These are phyloP conservation scores for Saccostrea echinata DNA, from an alignment of 1,140 invertebrate genomes.

Conservation along the genomic window DNA sequence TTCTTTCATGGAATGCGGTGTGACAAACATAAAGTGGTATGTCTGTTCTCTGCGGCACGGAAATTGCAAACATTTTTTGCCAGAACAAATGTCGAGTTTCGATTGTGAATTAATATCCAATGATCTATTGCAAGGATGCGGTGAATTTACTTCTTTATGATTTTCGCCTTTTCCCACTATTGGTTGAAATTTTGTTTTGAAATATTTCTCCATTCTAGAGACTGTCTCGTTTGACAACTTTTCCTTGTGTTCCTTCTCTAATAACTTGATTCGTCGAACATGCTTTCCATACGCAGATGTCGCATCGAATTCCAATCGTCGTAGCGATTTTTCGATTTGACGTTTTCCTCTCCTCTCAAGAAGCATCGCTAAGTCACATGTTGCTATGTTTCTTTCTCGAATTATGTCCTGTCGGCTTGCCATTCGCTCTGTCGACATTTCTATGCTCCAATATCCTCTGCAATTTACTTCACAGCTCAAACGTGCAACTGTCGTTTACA, in stretches of 20 bases:
- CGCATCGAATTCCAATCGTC: not conserved
- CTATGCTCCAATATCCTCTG: not conserved
- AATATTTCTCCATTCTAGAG: not conserved
- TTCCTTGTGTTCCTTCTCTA: not conserved
- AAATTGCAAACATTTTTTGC: conserved; percentile 12
- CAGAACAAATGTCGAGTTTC: not conserved
- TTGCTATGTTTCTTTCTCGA: not conserved
- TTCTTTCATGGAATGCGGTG: conserved; percentile 28
- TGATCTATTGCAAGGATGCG: not conserved
- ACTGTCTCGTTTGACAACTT: not conserved
- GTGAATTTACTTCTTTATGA: not conserved
- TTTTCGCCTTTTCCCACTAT: not conserved
- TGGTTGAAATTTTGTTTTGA: not conserved
- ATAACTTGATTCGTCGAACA: not conserved
- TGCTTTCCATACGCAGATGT: not conserved
- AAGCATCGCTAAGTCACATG: not conserved
- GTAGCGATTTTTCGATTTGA: not conserved
- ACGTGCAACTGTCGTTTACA: not conserved
- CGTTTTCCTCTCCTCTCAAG: not conserved
- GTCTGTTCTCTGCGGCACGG: not conserved
- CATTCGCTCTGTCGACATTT: not conserved
- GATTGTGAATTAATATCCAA: not conserved
- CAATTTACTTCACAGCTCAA: too few relatives aligned
- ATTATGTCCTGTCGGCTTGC: not conserved
- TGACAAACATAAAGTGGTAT: conserved; percentile 18